These are phyloP conservation scores for Propsilocerus akamusi DNA, from an alignment of 1,140 invertebrate genomes.

Conservation along the genomic window DNA sequence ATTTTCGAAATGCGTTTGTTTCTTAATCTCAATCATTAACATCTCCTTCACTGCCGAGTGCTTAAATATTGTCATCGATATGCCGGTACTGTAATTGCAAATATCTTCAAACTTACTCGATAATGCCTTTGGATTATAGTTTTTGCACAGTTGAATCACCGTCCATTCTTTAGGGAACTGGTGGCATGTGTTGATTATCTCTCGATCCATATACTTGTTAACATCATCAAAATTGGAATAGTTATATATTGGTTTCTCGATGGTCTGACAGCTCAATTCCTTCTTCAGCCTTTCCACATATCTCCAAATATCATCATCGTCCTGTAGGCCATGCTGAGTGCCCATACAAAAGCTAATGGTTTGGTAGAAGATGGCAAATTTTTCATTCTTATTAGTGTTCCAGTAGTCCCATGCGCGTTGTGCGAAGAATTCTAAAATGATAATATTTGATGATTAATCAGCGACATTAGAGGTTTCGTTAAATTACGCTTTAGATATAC, in stretches of 20 bases:
- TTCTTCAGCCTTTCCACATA: neutral
- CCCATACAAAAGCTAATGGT: neutral
- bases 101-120: neutral
- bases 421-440: neutral
- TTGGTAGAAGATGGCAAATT: neutral
- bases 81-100: neutral
- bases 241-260: neutral
- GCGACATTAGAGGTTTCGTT: neutral
- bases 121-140: neutral
- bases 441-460: neutral
- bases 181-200: neutral
- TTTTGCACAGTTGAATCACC: neutral
- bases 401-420: neutral
- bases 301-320: neutral
- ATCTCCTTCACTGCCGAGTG: neutral
- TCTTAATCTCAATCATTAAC: neutral
- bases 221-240: neutral
- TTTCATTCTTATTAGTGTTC: neutral
- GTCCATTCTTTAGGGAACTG: neutral
- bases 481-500: neutral
- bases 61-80: slow-evolving; percentile 1
- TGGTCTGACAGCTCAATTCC: neutral
- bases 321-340: neutral
- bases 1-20: neutral
- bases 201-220: neutral